Evolutionary conservation across 2,797 vertebrate genomes (phyloP).

Genomic region (Otolemur crassicaudatus): DNA sequence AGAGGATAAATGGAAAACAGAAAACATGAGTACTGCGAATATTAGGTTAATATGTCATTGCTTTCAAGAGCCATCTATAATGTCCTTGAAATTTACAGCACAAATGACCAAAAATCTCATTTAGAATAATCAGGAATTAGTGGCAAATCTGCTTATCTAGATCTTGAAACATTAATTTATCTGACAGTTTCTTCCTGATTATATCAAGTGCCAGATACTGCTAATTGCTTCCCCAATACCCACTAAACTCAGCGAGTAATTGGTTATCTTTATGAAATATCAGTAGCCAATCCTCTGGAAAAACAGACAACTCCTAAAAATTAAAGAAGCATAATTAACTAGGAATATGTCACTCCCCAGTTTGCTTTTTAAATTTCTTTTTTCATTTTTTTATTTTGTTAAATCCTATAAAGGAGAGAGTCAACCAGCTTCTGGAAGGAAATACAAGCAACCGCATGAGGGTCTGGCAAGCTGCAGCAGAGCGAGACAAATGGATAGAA

Average conservation of each 20-base stretch:
- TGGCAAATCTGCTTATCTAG: slow-evolving; percentile 32
- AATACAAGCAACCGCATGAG: neutral
- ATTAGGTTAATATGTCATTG: slow-evolving; percentile 6
- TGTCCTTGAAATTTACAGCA: slow-evolving; percentile 24
- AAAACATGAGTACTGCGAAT: neutral
- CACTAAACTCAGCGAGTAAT: slow-evolving; percentile 65
- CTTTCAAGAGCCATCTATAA: slow-evolving; percentile 28
- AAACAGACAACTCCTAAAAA: slow-evolving; percentile 70
- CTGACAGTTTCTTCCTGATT: slow-evolving; percentile 25
- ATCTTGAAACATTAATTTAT: slow-evolving; percentile 55
- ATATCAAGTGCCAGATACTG: neutral
- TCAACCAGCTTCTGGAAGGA: neutral
- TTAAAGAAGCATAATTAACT: slow-evolving; percentile 43
- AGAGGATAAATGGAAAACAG: slow-evolving; percentile 18
- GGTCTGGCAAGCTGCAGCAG: neutral
- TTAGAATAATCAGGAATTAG: slow-evolving; percentile 4
- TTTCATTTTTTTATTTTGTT: neutral
- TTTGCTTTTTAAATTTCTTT: slow-evolving; percentile 1
- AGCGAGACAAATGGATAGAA: neutral
- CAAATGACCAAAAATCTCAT: neutral
- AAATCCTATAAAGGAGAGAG: neutral
- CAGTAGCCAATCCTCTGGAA: slow-evolving; percentile 70
- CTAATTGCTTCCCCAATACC: neutral
- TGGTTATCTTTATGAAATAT: slow-evolving; percentile 74
- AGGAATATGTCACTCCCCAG: neutral